Conservation (phyloP, 2,888 invertebrate species). For the Leptura quadrifasciata region DNA sequence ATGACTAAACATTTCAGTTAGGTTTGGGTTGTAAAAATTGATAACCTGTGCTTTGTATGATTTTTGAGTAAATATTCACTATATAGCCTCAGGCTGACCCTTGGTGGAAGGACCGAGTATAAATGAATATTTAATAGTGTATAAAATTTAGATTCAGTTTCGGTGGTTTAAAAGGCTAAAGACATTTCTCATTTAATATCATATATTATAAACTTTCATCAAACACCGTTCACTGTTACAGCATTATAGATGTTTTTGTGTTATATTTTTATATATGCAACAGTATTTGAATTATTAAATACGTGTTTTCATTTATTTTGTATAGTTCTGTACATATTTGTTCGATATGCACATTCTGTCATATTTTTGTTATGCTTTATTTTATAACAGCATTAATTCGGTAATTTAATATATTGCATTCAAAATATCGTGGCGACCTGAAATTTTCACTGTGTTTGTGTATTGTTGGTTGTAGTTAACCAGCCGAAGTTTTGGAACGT, state of each 20-base stretch:
- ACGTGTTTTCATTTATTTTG: neutral
- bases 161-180: neutral
- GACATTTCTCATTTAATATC: conserved; percentile 17
- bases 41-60: neutral
- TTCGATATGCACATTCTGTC: neutral
- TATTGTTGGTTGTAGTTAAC: too few species aligned
- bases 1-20: neutral
- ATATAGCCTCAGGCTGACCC: conserved; percentile 16
- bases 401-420: too few species aligned
- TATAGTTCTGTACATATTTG: neutral
- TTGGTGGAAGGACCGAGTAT: conserved; percentile 5
- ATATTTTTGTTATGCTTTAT: neutral
- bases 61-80: conserved; percentile 23
- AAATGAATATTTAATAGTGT: conserved; percentile 34
- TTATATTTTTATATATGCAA: neutral
- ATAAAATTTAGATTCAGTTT: conserved; percentile 15
- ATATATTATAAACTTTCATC: conserved; percentile 9
- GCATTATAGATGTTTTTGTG: neutral
- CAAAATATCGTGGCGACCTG: too few species aligned
- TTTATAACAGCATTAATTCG: too few species aligned
- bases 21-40: neutral
- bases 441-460: too few species aligned
- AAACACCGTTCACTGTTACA: neutral
- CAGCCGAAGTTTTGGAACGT: too few species aligned
- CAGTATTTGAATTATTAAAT: neutral